These are phyloP conservation scores for Akabosia matsudoensis DNA, from an alignment of 1,140 invertebrate species.

Conservation along the genomic window DNA sequence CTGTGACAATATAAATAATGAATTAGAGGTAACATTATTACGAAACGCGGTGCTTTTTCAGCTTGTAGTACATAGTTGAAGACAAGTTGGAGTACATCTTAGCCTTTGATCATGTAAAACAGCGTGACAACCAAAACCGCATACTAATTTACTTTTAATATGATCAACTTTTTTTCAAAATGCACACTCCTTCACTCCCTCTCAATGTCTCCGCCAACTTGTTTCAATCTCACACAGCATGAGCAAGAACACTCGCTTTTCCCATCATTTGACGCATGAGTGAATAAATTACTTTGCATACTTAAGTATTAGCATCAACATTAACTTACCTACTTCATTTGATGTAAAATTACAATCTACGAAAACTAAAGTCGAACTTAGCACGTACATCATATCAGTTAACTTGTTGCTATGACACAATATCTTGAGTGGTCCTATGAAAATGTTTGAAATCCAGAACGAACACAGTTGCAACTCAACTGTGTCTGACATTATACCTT, in stretches of 20 bases:
- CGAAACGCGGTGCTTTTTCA: background rate
- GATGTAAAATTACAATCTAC: too few species aligned
- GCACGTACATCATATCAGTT: too few species aligned
- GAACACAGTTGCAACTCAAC: too few species aligned
- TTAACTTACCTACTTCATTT: background rate
- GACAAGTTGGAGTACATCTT: background rate
- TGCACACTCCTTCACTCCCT: conserved; percentile 33
- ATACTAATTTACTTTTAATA: conserved; percentile 44
- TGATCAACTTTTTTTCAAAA: conserved; percentile 45
- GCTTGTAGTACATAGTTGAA: background rate
- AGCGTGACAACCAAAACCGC: conserved; percentile 9
- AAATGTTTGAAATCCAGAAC: too few species aligned
- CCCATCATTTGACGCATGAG: conserved; percentile 21
- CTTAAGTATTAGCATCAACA: background rate
- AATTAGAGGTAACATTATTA: background rate
- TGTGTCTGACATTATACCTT: too few species aligned
- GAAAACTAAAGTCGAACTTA: too few species aligned
- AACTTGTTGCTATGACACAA: too few species aligned
- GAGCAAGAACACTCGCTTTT: conserved; percentile 21
- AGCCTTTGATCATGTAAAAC: conserved; percentile 20
- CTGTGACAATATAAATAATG: background rate
- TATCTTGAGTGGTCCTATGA: too few species aligned
- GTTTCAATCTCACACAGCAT: conserved; percentile 24
- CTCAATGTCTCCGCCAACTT: conserved; percentile 30
- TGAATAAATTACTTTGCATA: conserved; percentile 11